Conservation (phyloP, 2,113 vertebrate genomes). For the Odobenus rosmarus region DNA sequence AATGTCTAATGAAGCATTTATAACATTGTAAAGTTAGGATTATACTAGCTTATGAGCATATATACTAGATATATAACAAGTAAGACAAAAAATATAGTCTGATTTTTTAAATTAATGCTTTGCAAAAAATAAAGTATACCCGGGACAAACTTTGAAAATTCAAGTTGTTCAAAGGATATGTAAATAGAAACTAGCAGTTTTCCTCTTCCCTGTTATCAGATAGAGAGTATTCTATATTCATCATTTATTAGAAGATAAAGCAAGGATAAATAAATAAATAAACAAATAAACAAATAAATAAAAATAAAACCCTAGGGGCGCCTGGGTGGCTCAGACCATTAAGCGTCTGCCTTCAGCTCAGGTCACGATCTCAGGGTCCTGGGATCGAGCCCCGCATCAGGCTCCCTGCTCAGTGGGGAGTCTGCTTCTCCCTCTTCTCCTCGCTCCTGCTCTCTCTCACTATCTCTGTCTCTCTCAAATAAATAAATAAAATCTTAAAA, state of each 20-base stretch:
- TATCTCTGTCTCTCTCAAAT: no score
- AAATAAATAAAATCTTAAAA: no score
- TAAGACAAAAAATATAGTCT: background rate
- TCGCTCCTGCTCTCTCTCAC: no score
- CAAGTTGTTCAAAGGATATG: background rate
- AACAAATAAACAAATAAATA: no score
- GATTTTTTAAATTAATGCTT: background rate
- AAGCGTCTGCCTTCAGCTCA: no score
- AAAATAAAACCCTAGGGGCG: no score
- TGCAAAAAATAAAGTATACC: conserved; percentile 31
- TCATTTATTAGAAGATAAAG: background rate
- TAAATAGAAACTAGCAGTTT: background rate
- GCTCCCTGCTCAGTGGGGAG: no score
- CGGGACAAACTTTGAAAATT: background rate
- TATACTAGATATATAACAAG: background rate
- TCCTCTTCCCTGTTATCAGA: background rate
- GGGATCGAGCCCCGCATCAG: no score
- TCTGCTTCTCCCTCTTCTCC: no score
- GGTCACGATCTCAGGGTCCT: no score
- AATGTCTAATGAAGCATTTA: conserved; percentile 15
- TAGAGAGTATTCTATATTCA: background rate
- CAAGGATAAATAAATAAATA: background rate
- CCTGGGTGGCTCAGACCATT: no score
- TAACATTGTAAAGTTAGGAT: background rate
- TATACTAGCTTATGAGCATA: background rate